phyloP scores from a whole-genome alignment of 2,113 vertebrate species.

The Hippocampus mohnikei region DNA sequence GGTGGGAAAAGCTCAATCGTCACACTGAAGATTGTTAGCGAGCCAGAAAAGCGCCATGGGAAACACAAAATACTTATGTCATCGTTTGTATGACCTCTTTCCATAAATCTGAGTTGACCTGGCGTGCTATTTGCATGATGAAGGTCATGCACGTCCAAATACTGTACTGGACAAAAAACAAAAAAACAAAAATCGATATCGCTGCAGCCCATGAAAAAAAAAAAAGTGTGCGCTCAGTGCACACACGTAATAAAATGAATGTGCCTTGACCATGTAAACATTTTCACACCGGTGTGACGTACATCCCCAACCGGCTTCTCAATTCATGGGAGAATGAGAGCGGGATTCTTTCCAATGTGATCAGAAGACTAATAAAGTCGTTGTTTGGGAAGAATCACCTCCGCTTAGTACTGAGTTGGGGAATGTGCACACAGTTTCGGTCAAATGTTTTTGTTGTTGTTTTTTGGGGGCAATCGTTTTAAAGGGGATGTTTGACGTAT shows the following conservation, averaged over 20 bases:
- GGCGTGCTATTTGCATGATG: conserved; percentile 16
- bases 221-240: background rate
- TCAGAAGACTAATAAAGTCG: conserved; percentile 2
- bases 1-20: background rate
- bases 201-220: background rate
- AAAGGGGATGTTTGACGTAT: background rate
- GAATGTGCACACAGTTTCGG: background rate
- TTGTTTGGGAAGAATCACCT: background rate
- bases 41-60: conserved; percentile 3
- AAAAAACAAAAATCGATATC: background rate
- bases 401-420: background rate
- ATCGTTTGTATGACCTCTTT: background rate
- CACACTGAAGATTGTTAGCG: background rate
- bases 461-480: background rate
- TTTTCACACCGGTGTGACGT: conserved; percentile 35
- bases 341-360: conserved; percentile 28
- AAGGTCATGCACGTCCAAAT: background rate
- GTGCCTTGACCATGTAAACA: conserved; percentile 29
- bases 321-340: conserved; percentile 49
- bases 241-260: background rate
- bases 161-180: background rate
- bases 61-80: conserved; percentile 15
- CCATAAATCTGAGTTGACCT: conserved; percentile 15
- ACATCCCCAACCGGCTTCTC: conserved; percentile 19
- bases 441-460: background rate